Base-by-base conservation (phyloP, 2,797 vertebrate species). In the Phylloscopus collybita region DNA sequence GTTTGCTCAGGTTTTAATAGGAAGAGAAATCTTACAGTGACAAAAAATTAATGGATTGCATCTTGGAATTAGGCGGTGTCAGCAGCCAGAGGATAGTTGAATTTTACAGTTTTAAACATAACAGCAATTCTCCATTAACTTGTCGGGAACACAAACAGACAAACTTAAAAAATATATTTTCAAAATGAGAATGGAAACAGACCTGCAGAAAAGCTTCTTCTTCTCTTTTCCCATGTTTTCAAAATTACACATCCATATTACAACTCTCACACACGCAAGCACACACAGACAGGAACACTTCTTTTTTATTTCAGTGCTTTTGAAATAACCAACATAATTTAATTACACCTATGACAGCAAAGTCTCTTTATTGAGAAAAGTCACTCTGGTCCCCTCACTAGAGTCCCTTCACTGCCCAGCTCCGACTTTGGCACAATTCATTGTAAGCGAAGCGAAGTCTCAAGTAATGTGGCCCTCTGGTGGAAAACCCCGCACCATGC, bases 401-500 rank as follows among this genome's bases (percentile, higher is more conserved):
- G 27, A 91, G 91, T 96, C 95, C 92, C 97, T 97, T 96, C 97
- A 97, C 96, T 85, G 67, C 96, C 97, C 96, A 97, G 96, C 96
- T 97, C 86, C 83, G 97, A 97, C 97, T 98, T 97, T 90, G 97
- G 96, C 96, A 97, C 95, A 97, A 97, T 97, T 97, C 97, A 92
- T 66, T 72, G 97, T 95, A 92, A 97, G 86, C 20, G 81, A 70
- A 95, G 92, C 91, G 56, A 97, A 98, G 96, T 97, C 97, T 98
- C 98, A 98, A 98, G 98, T 98, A 98, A 99, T 98, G 98, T 98
- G 98, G 99, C 99, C 99, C 99, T 99, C 99, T 99, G 98, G 98
- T 99, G 99, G 99, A 98, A 98, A 97, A 93, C 97, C 83, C 95
- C 22, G 97, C 93, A 98, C 97, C 97, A 98, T 92, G 94, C 98